These are phyloP conservation scores for Halcyon leucocephala DNA, from an alignment of 2,797 vertebrate species.

Conservation along the genomic window DNA sequence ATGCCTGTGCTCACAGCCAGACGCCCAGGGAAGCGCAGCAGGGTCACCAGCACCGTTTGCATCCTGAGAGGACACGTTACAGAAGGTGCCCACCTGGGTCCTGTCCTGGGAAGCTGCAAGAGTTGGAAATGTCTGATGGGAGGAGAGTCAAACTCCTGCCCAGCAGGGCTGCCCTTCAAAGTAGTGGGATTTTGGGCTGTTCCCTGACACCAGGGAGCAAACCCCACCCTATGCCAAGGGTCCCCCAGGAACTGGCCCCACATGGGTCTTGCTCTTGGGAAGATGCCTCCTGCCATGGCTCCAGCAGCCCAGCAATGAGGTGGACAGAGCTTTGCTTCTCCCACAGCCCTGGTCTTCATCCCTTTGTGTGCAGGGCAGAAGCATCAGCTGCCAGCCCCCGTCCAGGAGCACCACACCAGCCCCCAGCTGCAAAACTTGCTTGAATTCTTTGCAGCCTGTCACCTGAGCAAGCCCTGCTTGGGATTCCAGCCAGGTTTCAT, in stretches of 20 bases:
- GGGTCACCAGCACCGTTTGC: not conserved
- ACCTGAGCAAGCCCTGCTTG: not conserved
- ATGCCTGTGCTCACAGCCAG: fast-evolving
- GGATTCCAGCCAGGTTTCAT: not conserved
- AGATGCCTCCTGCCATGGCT: not conserved
- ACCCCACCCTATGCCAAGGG: not conserved
- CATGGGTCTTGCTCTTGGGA: not conserved
- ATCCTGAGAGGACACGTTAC: not conserved
- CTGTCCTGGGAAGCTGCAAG: not conserved
- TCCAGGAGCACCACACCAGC: fast-evolving
- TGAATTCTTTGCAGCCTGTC: not conserved
- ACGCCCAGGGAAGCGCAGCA: fast-evolving
- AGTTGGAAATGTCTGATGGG: not conserved
- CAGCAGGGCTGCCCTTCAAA: fast-evolving
- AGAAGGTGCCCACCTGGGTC: not conserved
- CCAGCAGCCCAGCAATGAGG: not conserved
- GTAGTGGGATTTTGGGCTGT: not conserved
- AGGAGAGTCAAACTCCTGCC: not conserved
- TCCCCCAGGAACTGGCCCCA: not conserved
- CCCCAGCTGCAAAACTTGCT: not conserved
- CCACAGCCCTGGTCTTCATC: not conserved
- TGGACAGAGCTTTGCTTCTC: not conserved
- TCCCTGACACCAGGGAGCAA: not conserved
- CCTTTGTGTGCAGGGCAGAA: not conserved
- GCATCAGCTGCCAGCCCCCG: fast-evolving